Evolutionary conservation across 92 coral and sea anemone genomes (phyloP).

Genomic region (Porites lobata): DNA sequence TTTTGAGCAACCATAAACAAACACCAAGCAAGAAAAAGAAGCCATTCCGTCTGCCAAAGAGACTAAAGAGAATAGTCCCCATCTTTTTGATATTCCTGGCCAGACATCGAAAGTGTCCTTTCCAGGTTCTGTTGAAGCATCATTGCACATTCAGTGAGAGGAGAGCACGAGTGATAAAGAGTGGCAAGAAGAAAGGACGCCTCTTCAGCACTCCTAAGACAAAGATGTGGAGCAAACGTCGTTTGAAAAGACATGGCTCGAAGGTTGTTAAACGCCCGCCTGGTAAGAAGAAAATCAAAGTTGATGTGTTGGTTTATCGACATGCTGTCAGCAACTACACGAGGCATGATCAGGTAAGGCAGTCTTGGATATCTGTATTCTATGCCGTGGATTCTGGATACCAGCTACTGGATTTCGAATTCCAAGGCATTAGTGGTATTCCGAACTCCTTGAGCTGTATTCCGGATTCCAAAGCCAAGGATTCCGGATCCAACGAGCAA

Average conservation of each 20-base stretch:
- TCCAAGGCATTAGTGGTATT: no score
- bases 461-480: no score
- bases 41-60: conserved; percentile 64
- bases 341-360: conserved; percentile 16
- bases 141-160: conserved; percentile 57
- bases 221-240: background rate
- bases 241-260: background rate
- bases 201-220: background rate
- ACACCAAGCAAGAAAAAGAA: background rate
- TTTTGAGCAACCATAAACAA: background rate
- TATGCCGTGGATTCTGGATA: no score
- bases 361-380: no score
- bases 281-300: background rate
- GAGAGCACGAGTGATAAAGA: background rate
- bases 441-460: no score
- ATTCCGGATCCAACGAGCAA: no score
- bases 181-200: conserved; percentile 10
- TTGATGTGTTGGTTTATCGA: conserved; percentile 16
- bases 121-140: conserved; percentile 50
- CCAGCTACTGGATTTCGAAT: no score
- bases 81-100: conserved; percentile 58
- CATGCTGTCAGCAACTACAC: conserved; percentile 36
- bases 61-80: conserved; percentile 43
- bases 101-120: conserved; percentile 74
- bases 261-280: background rate